Evolutionary conservation across 2,888 invertebrate genomes (phyloP).

Genomic region (Parelbella ahira): DNA sequence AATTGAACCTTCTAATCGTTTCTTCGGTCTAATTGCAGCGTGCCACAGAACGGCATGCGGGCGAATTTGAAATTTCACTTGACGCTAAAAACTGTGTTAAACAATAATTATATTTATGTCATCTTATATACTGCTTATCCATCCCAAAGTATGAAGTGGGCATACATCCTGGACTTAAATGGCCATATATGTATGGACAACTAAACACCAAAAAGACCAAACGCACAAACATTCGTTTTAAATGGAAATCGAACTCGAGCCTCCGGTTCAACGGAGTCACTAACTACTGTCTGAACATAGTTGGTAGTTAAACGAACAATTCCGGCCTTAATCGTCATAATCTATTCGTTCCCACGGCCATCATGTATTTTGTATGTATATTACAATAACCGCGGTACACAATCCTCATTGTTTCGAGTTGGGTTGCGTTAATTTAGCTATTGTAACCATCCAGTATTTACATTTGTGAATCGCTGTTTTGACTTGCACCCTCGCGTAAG

Average conservation of each 20-base stretch:
- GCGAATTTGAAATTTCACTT: constrained; percentile 48
- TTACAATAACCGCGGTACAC: constrained; percentile 68
- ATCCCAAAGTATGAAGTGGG: too few species aligned
- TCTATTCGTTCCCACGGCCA: constrained; percentile 67
- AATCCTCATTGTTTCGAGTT: constrained; percentile 74
- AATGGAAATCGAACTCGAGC: too few species aligned
- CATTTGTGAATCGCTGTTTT: constrained; percentile 60
- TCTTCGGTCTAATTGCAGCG: not conserved
- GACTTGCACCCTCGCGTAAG: constrained; percentile 38
- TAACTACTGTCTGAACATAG: too few species aligned
- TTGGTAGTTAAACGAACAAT: constrained; percentile 50
- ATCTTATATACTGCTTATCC: too few species aligned
- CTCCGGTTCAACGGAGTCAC: too few species aligned
- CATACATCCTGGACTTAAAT: too few species aligned
- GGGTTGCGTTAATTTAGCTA: constrained; percentile 61
- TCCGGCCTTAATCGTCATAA: constrained; percentile 60
- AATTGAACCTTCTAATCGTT: constrained; percentile 23
- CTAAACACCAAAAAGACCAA: too few species aligned
- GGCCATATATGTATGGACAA: too few species aligned
- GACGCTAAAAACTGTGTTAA: too few species aligned
- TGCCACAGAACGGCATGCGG: constrained; percentile 21
- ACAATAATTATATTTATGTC: too few species aligned
- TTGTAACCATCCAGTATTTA: constrained; percentile 70
- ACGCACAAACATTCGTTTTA: too few species aligned
- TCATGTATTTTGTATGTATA: constrained; percentile 63